These are phyloP conservation scores for Epizoanthus illoricatus DNA, from an alignment of 92 coral and sea anemone genomes.

Conservation along the genomic window DNA sequence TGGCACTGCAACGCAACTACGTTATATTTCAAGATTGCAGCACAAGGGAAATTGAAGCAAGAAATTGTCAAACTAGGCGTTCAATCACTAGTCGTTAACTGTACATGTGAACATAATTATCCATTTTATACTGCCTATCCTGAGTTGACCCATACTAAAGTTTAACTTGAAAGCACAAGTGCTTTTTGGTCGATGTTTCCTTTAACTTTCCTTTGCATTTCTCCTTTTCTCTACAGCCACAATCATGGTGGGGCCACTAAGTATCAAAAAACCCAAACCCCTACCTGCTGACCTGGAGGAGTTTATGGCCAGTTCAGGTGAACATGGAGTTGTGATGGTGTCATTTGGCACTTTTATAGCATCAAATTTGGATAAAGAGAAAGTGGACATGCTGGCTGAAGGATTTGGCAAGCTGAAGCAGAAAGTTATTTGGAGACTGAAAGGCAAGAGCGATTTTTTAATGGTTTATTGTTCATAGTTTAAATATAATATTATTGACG, in stretches of 20 bases:
- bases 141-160: no score
- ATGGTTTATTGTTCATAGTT: neutral
- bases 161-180: no score
- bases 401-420: conserved; percentile 69
- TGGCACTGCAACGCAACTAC: no score
- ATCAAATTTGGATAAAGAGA: conserved; percentile 29
- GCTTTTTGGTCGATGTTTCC: neutral
- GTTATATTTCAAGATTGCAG: no score
- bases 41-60: no score
- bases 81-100: no score
- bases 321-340: conserved; percentile 64
- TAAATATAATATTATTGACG: neutral
- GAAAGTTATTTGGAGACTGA: conserved; percentile 68
- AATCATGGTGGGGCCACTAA: conserved; percentile 57
- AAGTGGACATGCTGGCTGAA: conserved; percentile 56
- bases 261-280: conserved; percentile 37
- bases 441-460: conserved; percentile 30
- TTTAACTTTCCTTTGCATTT: neutral
- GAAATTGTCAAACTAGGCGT: no score
- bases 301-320: conserved; percentile 56
- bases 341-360: conserved; percentile 67
- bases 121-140: no score
- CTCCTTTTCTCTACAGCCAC: conserved; percentile 23
- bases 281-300: conserved; percentile 51
- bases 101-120: no score